Conservation (phyloP, 2,113 vertebrate species). For the Campylomormyrus tamandua region DNA sequence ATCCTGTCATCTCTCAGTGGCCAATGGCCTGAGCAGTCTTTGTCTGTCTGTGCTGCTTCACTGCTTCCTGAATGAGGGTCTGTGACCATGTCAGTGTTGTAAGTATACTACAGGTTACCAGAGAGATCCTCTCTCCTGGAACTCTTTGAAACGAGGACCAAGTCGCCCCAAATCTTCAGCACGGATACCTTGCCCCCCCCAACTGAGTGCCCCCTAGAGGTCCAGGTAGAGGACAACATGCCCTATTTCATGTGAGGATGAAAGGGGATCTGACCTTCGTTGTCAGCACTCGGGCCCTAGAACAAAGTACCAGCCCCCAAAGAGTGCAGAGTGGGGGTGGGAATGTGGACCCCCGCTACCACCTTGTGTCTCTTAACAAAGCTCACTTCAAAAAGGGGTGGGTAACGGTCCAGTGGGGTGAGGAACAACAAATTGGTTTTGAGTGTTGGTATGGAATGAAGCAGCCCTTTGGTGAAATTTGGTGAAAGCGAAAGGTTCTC, state of each 20-base stretch:
- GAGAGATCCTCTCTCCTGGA: background rate
- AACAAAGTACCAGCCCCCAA: background rate
- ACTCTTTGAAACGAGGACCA: background rate
- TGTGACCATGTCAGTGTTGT: background rate
- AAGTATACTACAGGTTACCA: background rate
- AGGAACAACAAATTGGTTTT: background rate
- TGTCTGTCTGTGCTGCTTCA: background rate
- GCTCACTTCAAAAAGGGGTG: background rate
- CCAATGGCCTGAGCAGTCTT: background rate
- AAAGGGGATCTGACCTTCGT: background rate
- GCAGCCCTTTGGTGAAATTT: background rate
- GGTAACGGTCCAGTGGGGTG: background rate
- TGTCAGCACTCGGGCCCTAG: background rate
- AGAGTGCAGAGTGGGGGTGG: background rate
- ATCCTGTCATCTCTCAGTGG: background rate
- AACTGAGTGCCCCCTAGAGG: background rate
- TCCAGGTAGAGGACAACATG: background rate
- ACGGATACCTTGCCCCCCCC: background rate
- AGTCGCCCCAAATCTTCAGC: background rate
- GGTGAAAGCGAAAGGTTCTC: background rate
- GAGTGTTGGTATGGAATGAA: background rate
- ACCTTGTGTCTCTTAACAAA: background rate
- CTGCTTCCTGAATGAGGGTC: background rate
- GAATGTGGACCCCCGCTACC: background rate
- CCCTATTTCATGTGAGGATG: background rate